Evolutionary conservation across 53 echinoderm and acorn worm species (phyloP).

Genomic region (Henricia sp.): DNA sequence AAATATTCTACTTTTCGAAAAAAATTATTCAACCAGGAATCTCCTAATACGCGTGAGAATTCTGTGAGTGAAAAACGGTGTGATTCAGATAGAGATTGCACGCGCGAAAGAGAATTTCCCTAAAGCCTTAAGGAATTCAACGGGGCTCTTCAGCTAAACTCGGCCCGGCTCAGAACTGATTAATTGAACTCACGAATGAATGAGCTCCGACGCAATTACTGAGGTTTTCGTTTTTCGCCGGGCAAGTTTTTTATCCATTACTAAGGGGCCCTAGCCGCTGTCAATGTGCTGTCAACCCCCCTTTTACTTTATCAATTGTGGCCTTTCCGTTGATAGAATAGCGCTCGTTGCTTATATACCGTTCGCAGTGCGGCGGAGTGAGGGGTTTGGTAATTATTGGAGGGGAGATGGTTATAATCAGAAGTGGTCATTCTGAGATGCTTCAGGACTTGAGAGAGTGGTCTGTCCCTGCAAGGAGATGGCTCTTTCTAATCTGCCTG

Average conservation of each 20-base stretch:
- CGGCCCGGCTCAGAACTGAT: not conserved
- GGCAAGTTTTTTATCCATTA: conserved; percentile 21
- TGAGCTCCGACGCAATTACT: conserved; percentile 5
- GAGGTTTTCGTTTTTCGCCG: not conserved
- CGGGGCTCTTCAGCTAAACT: not conserved
- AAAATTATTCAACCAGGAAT: no score
- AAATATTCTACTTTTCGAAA: no score
- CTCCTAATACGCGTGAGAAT: no score
- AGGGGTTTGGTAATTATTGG: not conserved
- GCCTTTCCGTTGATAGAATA: conserved; percentile 10
- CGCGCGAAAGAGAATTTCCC: no score
- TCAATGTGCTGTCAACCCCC: not conserved
- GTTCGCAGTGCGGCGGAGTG: not conserved
- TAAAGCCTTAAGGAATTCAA: no score
- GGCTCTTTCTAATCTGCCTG: not conserved
- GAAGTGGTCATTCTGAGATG: not conserved
- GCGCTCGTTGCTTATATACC: not conserved
- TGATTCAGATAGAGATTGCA: no score
- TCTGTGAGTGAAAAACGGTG: no score
- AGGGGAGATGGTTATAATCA: conserved; percentile 23
- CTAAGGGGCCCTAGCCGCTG: not conserved
- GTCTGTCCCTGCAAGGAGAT: not conserved
- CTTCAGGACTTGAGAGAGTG: not conserved
- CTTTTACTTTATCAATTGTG: not conserved
- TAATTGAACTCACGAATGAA: conserved; percentile 32